These are phyloP conservation scores for Acheta domesticus DNA, from an alignment of 2,888 invertebrate species.

Conservation along the genomic window DNA sequence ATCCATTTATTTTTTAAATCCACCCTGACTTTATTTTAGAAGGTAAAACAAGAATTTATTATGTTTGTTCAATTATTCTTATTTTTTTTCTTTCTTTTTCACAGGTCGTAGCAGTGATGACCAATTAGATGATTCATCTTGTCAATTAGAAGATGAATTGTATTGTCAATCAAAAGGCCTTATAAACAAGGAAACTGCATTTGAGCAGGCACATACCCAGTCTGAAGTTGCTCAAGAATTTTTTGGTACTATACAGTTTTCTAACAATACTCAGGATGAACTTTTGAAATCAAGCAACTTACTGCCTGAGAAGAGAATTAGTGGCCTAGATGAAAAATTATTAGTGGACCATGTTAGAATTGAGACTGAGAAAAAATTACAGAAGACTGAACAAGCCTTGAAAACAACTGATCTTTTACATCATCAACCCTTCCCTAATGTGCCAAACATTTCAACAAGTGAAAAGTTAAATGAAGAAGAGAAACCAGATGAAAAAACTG, in stretches of 20 bases:
- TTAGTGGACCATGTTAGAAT: not conserved
- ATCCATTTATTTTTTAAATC: too few relatives aligned
- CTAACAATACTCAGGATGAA: not conserved
- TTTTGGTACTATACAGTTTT: not conserved
- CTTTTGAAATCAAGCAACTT: not conserved
- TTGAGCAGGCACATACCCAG: not conserved
- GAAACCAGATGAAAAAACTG: not conserved
- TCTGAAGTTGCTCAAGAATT: not conserved
- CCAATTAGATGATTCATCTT: not conserved
- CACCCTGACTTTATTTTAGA: too few relatives aligned
- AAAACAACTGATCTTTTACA: not conserved
- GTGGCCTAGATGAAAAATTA: too few relatives aligned
- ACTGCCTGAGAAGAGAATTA: not conserved
- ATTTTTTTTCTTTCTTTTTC: not conserved
- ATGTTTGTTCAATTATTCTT: not conserved
- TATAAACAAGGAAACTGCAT: not conserved
- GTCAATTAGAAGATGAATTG: not conserved
- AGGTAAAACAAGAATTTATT: not conserved
- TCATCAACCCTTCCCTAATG: not conserved
- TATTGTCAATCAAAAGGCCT: not conserved
- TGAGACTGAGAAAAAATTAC: not conserved
- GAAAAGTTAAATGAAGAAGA: not conserved
- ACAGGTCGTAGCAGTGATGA: not conserved
- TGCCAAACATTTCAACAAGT: not conserved
- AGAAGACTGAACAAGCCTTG: not conserved